Evolutionary conservation across 92 coral and sea anemone genomes (phyloP), one percentile per base, ranked within the genome.

Genomic region (Bergia sp.): DNA sequence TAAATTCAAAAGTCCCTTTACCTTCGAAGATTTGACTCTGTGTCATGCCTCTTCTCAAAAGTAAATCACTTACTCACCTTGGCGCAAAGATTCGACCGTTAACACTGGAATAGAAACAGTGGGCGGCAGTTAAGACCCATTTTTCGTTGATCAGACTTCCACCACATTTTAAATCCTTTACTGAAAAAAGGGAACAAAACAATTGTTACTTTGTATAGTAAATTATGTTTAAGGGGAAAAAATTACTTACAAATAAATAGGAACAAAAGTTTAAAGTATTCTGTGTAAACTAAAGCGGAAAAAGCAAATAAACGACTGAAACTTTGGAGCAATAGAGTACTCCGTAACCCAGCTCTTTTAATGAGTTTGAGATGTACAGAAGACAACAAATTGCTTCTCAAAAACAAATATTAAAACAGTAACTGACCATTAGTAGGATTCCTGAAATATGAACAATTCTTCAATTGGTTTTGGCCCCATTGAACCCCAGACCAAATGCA

Each of bases 61-160:
- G 10, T 40, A 11, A 73, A 15, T 23, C 53, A 5, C 12, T 10
- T 20, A 44, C 71, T 78, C 78, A 92, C 96, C 93, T 86, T 7
- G 91, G 92, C 79, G 89, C 89, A 57, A 74, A 47, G 76, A 94
- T 61, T 37, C 92, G 90, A 55, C 86, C 89, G 71, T 92, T 55
- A 41, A 77, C 85, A 10, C 92, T 79, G 29, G 29, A 29, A 73
- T 82, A 91, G 61, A 94, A 94, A 86, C 96, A 94, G 20, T 92
- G 95, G 13, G 96, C 96, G 0, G 93, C 93, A 1, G 96, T 94
- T 37, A 94, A 72, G 43, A 94, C 90, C 96, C 96, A 94, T 76
- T 90, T 93, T 15, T 92, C 88, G 76, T 87, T 88, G 11, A 94
- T 87, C 23, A 94, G 86, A 18, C 93, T 95, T 74, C 96, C 96